Evolutionary conservation across 2,113 vertebrate genomes (phyloP), one percentile per base, ranked within the genome.

Genomic region (Periophthalmodon schlosseri): DNA sequence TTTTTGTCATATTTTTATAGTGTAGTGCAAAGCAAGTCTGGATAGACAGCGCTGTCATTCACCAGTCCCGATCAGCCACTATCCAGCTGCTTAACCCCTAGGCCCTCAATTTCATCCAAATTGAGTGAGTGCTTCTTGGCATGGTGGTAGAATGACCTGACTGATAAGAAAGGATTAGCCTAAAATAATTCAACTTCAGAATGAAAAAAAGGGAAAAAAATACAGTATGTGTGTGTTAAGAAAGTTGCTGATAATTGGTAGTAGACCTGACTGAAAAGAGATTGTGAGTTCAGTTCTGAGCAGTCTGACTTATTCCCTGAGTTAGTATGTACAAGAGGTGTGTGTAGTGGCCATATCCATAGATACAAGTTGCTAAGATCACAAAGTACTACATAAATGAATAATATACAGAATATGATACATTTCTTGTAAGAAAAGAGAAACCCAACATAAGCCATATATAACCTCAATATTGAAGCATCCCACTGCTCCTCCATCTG

Each of bases 71-170:
- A 67, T 72, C 36, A 68, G 54, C 61, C 74, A 16, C 75, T 89
- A 87, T 88, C 88, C 88, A 89, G 82, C 64, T 72, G 74, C 70
- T 87, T 84, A 77, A 90, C 88, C 85, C 79, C 21, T 24, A 70
- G 87, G 77, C 77, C 80, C 75, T 84, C 81, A 84, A 87, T 89
- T 89, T 89, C 85, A 85, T 83, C 78, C 78, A 82, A 73, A 86
- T 80, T 87, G 81, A 81, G 52, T 52, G 81, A 85, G 77, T 61
- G 72, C 64, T 73, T 74, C 23, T 67, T 58, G 64, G 81, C 79
- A n/a, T 75, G 67, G 54, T 78, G 80, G 28, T 15, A 39, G 81
- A 87, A 75, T 85, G 88, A 85, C 78, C 85, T 69, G 46, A 34
- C 61, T 70, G 81, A 89, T 88, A 78, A 86, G 57, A 72, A 84